A percentile compares a stretch with the other conserved stretches of the same genome.
These are phyloP conservation scores for Parasteatoda tepidariorum DNA, from an alignment of 1,140 invertebrate genomes.

Conservation along the genomic window DNA sequence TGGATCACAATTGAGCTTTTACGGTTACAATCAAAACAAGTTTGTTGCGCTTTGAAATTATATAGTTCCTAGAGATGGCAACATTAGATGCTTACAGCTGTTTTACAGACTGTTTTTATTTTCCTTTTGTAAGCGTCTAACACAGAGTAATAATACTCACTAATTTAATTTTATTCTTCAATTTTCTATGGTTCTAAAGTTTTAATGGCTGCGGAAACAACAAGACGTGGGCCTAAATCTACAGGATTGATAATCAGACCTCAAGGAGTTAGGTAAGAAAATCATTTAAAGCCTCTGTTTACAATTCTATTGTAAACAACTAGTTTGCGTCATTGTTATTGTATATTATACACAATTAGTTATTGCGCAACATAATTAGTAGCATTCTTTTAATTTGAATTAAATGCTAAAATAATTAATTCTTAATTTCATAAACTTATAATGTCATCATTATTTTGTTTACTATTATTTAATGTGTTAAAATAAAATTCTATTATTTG, in stretches of 20 bases:
- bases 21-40: too few relatives aligned
- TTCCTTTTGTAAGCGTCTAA: not conserved
- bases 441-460: too few relatives aligned
- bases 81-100: not conserved
- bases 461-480: too few relatives aligned
- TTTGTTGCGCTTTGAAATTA: too few relatives aligned
- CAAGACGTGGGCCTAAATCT: constrained; percentile 72
- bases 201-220: constrained; percentile 83
- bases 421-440: too few relatives aligned
- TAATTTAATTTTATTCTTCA: not conserved
- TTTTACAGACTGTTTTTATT: not conserved
- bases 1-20: too few relatives aligned
- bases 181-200: not conserved
- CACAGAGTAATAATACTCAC: not conserved
- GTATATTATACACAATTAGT: constrained; percentile 4
- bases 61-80: too few relatives aligned
- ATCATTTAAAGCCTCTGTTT: constrained; percentile 41
- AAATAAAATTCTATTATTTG: too few relatives aligned
- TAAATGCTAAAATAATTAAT: not conserved
- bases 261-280: constrained; percentile 79
- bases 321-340: constrained; percentile 47
- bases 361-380: constrained; percentile 46
- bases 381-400: not conserved
- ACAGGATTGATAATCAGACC: constrained; percentile 81
- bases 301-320: constrained; percentile 30